phyloP scores from a whole-genome alignment of 2,888 invertebrate species.

The Aquatica leii region DNA sequence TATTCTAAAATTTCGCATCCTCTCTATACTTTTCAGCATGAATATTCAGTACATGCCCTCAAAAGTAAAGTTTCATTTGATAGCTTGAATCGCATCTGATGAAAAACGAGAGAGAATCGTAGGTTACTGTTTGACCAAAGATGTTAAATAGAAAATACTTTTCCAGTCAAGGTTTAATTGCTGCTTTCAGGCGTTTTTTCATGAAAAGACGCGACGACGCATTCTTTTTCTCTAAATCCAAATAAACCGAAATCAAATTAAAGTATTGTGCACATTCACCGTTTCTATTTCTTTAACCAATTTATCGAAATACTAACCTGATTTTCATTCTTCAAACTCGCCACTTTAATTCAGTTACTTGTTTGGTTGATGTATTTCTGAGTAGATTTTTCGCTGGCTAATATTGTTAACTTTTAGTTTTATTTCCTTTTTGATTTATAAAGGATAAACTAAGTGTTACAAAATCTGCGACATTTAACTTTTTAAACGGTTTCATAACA shows the following conservation, averaged over 20 bases:
- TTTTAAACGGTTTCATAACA: constrained; percentile 43
- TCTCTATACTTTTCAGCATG: constrained; percentile 25
- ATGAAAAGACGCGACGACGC: neutral
- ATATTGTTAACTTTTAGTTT: neutral
- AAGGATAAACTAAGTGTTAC: neutral
- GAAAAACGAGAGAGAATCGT: constrained; percentile 31
- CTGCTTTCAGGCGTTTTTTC: constrained; percentile 26
- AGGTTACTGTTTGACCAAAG: constrained; percentile 37
- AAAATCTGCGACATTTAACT: constrained; percentile 8
- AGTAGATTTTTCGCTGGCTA: neutral
- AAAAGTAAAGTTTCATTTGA: constrained; percentile 45
- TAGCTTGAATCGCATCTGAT: constrained; percentile 39
- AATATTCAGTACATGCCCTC: constrained; percentile 43
- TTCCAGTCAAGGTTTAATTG: neutral
- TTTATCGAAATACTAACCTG: constrained; percentile 27
- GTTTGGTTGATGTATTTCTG: constrained; percentile 8
- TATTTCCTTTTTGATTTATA: neutral
- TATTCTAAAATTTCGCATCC: constrained; percentile 25
- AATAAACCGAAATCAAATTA: constrained; percentile 15
- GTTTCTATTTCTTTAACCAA: constrained; percentile 19
- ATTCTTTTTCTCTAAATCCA: constrained; percentile 4
- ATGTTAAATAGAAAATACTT: constrained; percentile 29
- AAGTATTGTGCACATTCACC: constrained; percentile 12
- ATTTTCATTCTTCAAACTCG: constrained; percentile 22
- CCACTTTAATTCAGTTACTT: constrained; percentile 23